Percentiles rank a stretch among this genome's conserved stretches.
phyloP scores from a whole-genome alignment of 1,140 invertebrate genomes.

The Drepana arcuata region DNA sequence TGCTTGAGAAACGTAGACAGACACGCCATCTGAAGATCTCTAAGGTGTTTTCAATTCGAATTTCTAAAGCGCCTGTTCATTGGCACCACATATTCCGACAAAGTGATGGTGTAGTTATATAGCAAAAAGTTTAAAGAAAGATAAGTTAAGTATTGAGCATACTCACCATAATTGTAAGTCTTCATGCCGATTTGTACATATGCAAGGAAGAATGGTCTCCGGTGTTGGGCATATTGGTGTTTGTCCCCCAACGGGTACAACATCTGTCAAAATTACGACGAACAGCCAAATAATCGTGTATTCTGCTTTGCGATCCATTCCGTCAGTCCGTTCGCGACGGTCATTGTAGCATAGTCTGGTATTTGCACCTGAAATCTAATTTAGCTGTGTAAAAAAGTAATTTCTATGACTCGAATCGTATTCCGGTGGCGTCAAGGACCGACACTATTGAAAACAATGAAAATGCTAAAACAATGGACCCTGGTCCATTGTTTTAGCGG shows the following conservation, averaged over 20 bases:
- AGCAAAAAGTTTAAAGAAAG: no score
- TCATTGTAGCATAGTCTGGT: conserved; percentile 57
- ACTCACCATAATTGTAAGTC: conserved; percentile 81
- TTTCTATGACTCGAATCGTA: no score
- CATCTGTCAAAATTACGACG: conserved; percentile 22
- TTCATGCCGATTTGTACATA: conserved; percentile 76
- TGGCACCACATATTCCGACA: no score
- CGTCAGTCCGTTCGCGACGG: conserved; percentile 23
- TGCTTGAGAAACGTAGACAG: no score
- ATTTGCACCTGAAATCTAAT: conserved; percentile 1
- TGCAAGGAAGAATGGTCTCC: conserved; percentile 78
- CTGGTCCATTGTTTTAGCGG: no score
- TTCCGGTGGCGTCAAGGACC: conserved; percentile 53
- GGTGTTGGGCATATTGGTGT: conserved; percentile 73
- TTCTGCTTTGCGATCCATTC: conserved; percentile 45
- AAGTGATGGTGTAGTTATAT: no score
- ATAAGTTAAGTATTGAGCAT: no score
- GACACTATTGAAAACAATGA: conserved; percentile 46
- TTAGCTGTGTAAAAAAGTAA: no score
- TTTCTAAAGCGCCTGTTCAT: no score
- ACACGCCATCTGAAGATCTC: no score
- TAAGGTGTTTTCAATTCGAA: no score
- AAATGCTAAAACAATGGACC: conserved; percentile 47
- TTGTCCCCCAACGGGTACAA: conserved; percentile 21
- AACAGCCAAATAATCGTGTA: conserved; percentile 37